Evolutionary conservation across 2,888 invertebrate genomes (phyloP).

Genomic region (Aporophyla lueneburgensis): DNA sequence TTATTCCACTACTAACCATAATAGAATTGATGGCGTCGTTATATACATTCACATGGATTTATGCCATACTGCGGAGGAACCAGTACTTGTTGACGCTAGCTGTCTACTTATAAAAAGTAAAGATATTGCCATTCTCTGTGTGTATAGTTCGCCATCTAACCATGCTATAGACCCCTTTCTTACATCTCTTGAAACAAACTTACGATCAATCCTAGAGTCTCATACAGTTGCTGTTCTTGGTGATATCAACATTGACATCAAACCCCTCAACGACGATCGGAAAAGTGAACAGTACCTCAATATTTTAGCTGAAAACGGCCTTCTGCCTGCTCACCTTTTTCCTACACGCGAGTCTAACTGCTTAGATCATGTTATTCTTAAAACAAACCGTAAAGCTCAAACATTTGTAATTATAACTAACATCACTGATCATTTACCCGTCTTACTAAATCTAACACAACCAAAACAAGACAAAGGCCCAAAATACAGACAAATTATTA

Average conservation of each 20-base stretch:
- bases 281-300: background rate
- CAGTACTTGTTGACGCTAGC: conserved; percentile 1
- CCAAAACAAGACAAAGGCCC: too few species aligned
- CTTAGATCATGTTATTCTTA: conserved; percentile 10
- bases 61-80: conserved; percentile 4
- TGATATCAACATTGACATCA: background rate
- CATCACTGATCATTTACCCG: too few species aligned
- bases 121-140: background rate
- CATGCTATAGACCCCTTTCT: background rate
- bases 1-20: background rate
- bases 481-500: too few species aligned
- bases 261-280: background rate
- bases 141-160: background rate
- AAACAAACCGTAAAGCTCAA: conserved; percentile 8
- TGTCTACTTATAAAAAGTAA: background rate
- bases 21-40: background rate
- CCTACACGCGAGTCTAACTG: conserved; percentile 9
- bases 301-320: conserved; percentile 7
- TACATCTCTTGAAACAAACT: background rate
- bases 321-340: conserved; percentile 6
- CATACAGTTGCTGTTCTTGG: background rate
- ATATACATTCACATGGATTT: background rate
- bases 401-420: too few species aligned
- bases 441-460: too few species aligned
- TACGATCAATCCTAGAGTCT: background rate